Percentiles rank a stretch among this genome's conserved stretches.
Evolutionary conservation across 2,888 invertebrate genomes (phyloP).

Genomic region (Craniophora ligustri): DNA sequence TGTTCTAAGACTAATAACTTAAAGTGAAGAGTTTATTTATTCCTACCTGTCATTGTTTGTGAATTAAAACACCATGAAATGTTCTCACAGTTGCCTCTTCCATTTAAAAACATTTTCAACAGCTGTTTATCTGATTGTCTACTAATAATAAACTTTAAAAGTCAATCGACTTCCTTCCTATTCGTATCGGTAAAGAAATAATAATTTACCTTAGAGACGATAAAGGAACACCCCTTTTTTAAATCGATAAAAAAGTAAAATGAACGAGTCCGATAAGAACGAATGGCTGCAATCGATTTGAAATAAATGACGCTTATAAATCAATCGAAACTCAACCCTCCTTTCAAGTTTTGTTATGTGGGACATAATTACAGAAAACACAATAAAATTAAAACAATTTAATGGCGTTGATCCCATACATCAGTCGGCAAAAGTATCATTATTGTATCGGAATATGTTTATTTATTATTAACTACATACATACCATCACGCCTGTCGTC

Average conservation of each 20-base stretch:
- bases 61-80: neutral
- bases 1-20: too few relatives aligned
- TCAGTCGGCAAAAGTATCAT: slow-evolving; percentile 2
- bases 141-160: slow-evolving; percentile 33
- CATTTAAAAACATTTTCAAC: neutral
- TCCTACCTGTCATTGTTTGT: too few relatives aligned
- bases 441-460: neutral
- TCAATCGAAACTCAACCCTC: slow-evolving; percentile 32
- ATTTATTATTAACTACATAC: too few relatives aligned
- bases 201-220: slow-evolving; percentile 21
- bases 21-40: too few relatives aligned
- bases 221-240: slow-evolving; percentile 42
- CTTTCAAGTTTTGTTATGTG: slow-evolving; percentile 31
- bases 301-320: slow-evolving; percentile 37
- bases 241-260: slow-evolving; percentile 46
- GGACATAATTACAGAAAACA: slow-evolving; percentile 19
- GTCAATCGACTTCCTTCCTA: slow-evolving; percentile 28
- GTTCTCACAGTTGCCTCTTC: slow-evolving; percentile 3
- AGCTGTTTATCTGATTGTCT: slow-evolving; percentile 36
- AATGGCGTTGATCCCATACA: slow-evolving; percentile 21
- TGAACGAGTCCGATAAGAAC: slow-evolving; percentile 39
- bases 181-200: slow-evolving; percentile 14
- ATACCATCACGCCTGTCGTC: too few relatives aligned
- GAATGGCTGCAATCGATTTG: slow-evolving; percentile 29
- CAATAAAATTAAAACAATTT: slow-evolving; percentile 19